These are phyloP conservation scores for Brachyhypopomus gauderio DNA, from an alignment of 2,113 vertebrate species.

Conservation along the genomic window DNA sequence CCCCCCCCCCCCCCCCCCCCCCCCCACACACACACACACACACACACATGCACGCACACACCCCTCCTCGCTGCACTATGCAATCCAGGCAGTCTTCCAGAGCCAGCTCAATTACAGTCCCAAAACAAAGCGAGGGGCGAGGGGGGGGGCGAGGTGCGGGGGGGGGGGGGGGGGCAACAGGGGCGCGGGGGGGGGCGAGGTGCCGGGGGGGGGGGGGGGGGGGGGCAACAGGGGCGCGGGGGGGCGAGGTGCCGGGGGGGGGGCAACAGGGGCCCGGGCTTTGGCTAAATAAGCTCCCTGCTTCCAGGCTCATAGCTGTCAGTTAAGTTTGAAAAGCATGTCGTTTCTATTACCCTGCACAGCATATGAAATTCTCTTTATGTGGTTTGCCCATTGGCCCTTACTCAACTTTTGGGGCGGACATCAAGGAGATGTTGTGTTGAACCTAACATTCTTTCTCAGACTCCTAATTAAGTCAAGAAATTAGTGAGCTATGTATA, in stretches of 20 bases:
- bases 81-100: constrained; percentile 61
- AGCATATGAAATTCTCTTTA: constrained; percentile 41
- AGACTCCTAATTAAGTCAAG: constrained; percentile 2
- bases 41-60: constrained; percentile 51
- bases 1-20: neutral
- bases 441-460: constrained; percentile 26
- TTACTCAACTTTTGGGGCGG: constrained; percentile 10
- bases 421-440: constrained; percentile 7
- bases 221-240: constrained; percentile 51
- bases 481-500: neutral
- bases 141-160: constrained; percentile 52
- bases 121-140: constrained; percentile 66
- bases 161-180: too few relatives aligned
- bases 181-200: constrained; percentile 51
- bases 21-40: constrained; percentile 27
- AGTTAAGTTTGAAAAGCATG: constrained; percentile 47
- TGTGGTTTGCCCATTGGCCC: constrained; percentile 35
- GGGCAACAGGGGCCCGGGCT: constrained; percentile 46
- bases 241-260: too few relatives aligned
- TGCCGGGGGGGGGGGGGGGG: too few relatives aligned
- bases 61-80: constrained; percentile 52
- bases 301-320: constrained; percentile 49
- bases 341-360: constrained; percentile 35
- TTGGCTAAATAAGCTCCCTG: constrained; percentile 49
- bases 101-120: constrained; percentile 81